Evolutionary conservation across 2,113 vertebrate genomes (phyloP).

Genomic region (Hirundichthys speculiger): DNA sequence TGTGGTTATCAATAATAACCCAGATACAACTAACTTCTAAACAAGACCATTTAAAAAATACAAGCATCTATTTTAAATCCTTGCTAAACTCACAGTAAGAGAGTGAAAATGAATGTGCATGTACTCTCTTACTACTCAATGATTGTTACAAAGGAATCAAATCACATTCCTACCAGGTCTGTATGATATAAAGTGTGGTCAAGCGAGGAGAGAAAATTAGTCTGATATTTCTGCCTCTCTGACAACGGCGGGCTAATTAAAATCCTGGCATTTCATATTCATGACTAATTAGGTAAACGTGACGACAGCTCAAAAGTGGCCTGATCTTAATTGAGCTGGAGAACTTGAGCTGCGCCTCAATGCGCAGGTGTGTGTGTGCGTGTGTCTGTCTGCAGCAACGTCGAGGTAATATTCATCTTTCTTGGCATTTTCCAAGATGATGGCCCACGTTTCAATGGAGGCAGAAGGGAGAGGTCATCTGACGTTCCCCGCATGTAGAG

Average conservation of each 20-base stretch:
- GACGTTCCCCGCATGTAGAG: slow-evolving; percentile 7
- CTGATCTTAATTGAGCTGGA: slow-evolving; percentile 68
- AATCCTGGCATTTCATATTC: slow-evolving; percentile 73
- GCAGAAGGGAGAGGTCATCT: slow-evolving; percentile 27
- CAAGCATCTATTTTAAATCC: background rate
- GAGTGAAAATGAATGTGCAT: too few relatives aligned
- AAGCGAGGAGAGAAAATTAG: slow-evolving; percentile 46
- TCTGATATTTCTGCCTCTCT: slow-evolving; percentile 38
- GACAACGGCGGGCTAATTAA: slow-evolving; percentile 72
- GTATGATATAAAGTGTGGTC: slow-evolving; percentile 38
- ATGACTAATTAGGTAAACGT: slow-evolving; percentile 73
- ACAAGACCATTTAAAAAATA: background rate
- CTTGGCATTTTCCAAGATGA: slow-evolving; percentile 41
- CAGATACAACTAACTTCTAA: too few relatives aligned
- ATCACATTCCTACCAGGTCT: slow-evolving; percentile 24
- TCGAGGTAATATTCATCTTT: slow-evolving; percentile 11
- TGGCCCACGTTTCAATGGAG: slow-evolving; percentile 24
- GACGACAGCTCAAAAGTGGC: slow-evolving; percentile 67
- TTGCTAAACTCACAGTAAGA: too few relatives aligned
- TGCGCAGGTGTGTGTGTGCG: slow-evolving; percentile 19
- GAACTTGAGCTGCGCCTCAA: slow-evolving; percentile 62
- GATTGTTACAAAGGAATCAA: slow-evolving; percentile 27
- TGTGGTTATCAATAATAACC: too few relatives aligned
- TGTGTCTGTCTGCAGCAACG: slow-evolving; percentile 2
- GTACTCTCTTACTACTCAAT: slow-evolving; percentile 5